phyloP scores from a whole-genome alignment of 30 jellyfish, hydroid and myxozoan genomes.

The Cassiopea andromeda region DNA sequence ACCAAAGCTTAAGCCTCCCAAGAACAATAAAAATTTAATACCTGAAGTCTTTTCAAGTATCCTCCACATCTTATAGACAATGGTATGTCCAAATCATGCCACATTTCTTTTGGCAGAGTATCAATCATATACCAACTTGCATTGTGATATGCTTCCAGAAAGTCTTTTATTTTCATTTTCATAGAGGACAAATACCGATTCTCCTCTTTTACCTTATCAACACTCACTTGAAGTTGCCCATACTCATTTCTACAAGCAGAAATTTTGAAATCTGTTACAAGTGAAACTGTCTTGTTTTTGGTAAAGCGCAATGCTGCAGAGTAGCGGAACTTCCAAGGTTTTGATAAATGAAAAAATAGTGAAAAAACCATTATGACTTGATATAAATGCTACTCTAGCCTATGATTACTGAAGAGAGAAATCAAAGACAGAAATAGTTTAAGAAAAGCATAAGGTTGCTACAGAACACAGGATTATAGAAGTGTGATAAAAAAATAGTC shows the following conservation, averaged over 20 bases:
- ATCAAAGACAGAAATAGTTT: too few species aligned
- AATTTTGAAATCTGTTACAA: not conserved
- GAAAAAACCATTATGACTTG: too few species aligned
- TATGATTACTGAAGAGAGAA: too few species aligned
- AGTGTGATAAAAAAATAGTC: too few species aligned
- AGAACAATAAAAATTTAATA: not conserved
- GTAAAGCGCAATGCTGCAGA: too few species aligned
- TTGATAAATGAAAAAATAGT: too few species aligned
- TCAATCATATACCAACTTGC: conserved; percentile 48
- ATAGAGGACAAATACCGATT: conserved; percentile 45
- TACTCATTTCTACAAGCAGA: not conserved
- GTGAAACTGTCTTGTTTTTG: not conserved
- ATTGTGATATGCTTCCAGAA: conserved; percentile 15
- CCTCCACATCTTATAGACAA: conserved; percentile 39
- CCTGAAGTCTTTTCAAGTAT: conserved; percentile 42
- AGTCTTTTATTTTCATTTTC: conserved; percentile 18
- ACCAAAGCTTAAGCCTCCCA: not conserved
- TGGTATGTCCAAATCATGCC: conserved; percentile 51
- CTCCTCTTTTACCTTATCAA: conserved; percentile 51
- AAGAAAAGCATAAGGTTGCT: too few species aligned
- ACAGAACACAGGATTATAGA: too few species aligned
- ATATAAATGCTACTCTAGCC: too few species aligned
- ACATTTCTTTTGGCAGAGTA: conserved; percentile 63
- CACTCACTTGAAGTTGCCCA: conserved; percentile 41
- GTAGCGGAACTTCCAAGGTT: too few species aligned